Conservation (phyloP, 2,113 vertebrate species). For the Collichthys lucidus region DNA sequence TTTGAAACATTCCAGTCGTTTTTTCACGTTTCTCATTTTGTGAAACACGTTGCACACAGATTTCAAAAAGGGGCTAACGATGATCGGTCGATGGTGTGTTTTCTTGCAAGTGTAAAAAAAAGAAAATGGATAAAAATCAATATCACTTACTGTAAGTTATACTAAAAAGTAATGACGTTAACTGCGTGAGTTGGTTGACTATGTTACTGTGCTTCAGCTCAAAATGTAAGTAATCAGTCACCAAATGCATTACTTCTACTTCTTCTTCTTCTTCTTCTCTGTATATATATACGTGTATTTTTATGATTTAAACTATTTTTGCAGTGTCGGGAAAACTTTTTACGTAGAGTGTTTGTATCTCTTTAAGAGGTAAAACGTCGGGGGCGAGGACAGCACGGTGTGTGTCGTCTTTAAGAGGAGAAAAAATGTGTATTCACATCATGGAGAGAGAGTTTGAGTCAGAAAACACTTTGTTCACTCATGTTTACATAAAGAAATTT, state of each 20-base stretch:
- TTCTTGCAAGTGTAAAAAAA: conserved; percentile 52
- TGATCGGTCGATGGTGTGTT: conserved; percentile 61
- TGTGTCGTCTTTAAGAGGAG: conserved; percentile 54
- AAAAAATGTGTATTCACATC: conserved; percentile 37
- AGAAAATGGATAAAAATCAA: conserved; percentile 62
- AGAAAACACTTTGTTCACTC: conserved; percentile 74
- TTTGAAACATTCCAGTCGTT: conserved; percentile 79
- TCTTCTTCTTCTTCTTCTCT: neutral
- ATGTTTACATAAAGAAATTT: conserved; percentile 79
- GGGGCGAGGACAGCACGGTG: conserved; percentile 64
- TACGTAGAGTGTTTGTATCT: conserved; percentile 76
- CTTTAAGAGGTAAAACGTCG: conserved; percentile 71
- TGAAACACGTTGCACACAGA: conserved; percentile 68
- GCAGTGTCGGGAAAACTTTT: conserved; percentile 78
- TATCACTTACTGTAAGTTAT: conserved; percentile 63
- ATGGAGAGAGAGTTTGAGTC: conserved; percentile 56
- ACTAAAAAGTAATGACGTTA: conserved; percentile 49
- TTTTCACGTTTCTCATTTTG: conserved; percentile 60
- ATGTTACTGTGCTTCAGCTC: conserved; percentile 66
- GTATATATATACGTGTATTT: conserved; percentile 75
- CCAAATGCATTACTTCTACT: conserved; percentile 75
- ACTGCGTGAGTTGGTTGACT: conserved; percentile 58
- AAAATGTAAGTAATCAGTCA: conserved; percentile 71
- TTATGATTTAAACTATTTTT: conserved; percentile 81
- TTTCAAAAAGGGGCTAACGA: conserved; percentile 69